Evolutionary conservation across 35 echinoderm and acorn worm species (phyloP).

Genomic region (Amphiura filiformis): DNA sequence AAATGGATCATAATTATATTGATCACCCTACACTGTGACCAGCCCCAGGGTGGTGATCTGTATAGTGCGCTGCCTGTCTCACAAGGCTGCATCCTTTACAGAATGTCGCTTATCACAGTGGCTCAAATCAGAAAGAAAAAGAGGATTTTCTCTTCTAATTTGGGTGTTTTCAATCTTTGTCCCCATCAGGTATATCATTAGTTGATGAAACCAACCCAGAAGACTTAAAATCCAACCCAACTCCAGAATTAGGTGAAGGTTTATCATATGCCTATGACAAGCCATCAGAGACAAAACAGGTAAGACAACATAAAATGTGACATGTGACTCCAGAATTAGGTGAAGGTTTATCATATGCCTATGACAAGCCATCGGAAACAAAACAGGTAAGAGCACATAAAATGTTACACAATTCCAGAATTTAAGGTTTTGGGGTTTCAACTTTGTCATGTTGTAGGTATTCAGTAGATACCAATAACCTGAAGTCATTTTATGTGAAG

Average conservation of each 20-base stretch:
- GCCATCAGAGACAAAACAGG: constrained; percentile 47
- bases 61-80: no score
- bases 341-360: constrained; percentile 70
- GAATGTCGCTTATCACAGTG: no score
- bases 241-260: constrained; percentile 63
- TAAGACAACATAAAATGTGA: constrained; percentile 21
- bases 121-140: no score
- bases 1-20: no score
- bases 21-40: no score
- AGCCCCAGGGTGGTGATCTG: no score
- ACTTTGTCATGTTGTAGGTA: not conserved
- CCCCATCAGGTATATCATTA: constrained; percentile 70
- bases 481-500: no score
- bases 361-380: constrained; percentile 70
- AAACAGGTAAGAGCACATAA: no score
- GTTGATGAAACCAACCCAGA: constrained; percentile 85
- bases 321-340: constrained; percentile 71
- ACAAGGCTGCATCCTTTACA: no score
- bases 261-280: constrained; percentile 86
- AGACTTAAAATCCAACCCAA: constrained; percentile 49
- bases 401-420: not conserved
- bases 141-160: no score
- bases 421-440: not conserved
- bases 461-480: not conserved
- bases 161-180: no score